Conservation (phyloP, 2,888 invertebrate genomes). For the Drosophila fulvimacula region DNA sequence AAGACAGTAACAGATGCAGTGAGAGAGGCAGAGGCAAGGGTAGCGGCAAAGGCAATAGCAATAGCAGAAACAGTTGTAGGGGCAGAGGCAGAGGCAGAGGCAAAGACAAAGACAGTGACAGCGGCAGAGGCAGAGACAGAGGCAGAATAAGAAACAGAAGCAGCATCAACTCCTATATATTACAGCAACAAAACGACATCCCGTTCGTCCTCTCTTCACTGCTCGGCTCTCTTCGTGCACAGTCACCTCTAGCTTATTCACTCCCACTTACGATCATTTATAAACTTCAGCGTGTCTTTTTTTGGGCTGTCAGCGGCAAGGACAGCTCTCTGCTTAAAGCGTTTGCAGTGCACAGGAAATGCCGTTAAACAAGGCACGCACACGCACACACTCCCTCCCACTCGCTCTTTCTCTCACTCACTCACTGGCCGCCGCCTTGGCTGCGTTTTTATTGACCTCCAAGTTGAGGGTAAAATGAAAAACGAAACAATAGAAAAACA, state of each 20-base stretch:
- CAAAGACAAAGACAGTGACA: not conserved
- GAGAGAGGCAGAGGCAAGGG: no score
- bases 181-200: not conserved
- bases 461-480: slow-evolving; percentile 23
- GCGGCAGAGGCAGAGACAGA: not conserved
- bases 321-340: slow-evolving; percentile 27
- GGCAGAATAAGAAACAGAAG: not conserved
- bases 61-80: not conserved
- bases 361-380: slow-evolving; percentile 64
- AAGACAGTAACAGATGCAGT: not conserved
- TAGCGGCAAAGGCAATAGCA: not conserved
- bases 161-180: slow-evolving; percentile 6
- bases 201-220: not conserved
- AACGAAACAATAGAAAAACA: slow-evolving; percentile 34
- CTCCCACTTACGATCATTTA: slow-evolving; percentile 65
- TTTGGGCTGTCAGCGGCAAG: slow-evolving; percentile 60
- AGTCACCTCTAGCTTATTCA: not conserved
- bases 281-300: slow-evolving; percentile 65
- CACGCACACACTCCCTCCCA: slow-evolving; percentile 17
- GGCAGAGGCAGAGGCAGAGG: not conserved
- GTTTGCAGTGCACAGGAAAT: slow-evolving; percentile 58
- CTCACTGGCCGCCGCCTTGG: slow-evolving; percentile 20
- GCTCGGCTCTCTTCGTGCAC: not conserved
- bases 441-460: slow-evolving; percentile 48
- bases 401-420: not conserved